Percentiles rank a stretch among this genome's conserved stretches.
phyloP scores from a whole-genome alignment of 2,888 invertebrate genomes.

The Emmelina monodactyla region DNA sequence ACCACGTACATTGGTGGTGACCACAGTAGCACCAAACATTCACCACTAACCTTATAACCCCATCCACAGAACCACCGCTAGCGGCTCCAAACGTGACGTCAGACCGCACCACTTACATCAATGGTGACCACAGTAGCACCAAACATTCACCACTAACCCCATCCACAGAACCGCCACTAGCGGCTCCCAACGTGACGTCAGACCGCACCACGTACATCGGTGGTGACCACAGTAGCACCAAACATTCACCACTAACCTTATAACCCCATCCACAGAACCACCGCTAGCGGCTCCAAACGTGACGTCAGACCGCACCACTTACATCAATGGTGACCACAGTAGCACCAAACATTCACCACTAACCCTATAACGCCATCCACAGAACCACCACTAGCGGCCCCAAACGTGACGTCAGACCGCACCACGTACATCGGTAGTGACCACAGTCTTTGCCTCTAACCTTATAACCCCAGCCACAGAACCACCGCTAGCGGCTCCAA shows the following conservation, averaged over 20 bases:
- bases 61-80: slow-evolving; percentile 66
- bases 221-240: slow-evolving; percentile 67
- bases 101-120: slow-evolving; percentile 61
- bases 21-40: slow-evolving; percentile 66
- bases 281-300: slow-evolving; percentile 66
- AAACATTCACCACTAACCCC: slow-evolving; percentile 70
- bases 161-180: slow-evolving; percentile 65
- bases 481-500: slow-evolving; percentile 65
- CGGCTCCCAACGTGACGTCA: slow-evolving; percentile 65
- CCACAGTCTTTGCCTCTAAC: no score
- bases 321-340: slow-evolving; percentile 67
- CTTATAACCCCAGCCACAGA: no score
- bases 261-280: slow-evolving; percentile 65
- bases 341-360: no score
- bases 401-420: slow-evolving; percentile 65
- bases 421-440: slow-evolving; percentile 66
- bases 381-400: slow-evolving; percentile 68
- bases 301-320: slow-evolving; percentile 61
- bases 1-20: slow-evolving; percentile 66
- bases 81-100: slow-evolving; percentile 66
- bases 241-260: no score
- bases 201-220: slow-evolving; percentile 64
- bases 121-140: slow-evolving; percentile 66
- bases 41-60: no score
- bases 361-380: no score